These are phyloP conservation scores for Cossypha polioptera DNA, from an alignment of 2,797 vertebrate genomes.

Conservation along the genomic window DNA sequence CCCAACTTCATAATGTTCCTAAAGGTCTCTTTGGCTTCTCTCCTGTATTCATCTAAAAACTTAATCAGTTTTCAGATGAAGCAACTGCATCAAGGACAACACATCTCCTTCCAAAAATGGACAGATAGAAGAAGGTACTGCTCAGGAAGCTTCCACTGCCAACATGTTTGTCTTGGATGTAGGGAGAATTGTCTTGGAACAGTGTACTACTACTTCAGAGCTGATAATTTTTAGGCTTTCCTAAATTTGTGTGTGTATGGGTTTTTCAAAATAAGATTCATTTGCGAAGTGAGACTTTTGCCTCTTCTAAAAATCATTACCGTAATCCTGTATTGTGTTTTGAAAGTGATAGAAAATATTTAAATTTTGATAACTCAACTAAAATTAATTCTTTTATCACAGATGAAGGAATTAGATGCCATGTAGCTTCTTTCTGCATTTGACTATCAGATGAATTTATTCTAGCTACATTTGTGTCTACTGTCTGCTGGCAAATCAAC, in stretches of 20 bases:
- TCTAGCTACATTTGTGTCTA: neutral
- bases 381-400: neutral
- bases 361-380: neutral
- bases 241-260: neutral
- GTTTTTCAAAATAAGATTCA: neutral
- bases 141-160: neutral
- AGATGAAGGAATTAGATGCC: neutral
- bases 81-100: neutral
- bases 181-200: neutral
- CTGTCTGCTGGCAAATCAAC: neutral
- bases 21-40: neutral
- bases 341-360: neutral
- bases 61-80: neutral
- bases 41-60: neutral
- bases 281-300: neutral
- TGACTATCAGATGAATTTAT: neutral
- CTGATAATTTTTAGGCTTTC: neutral
- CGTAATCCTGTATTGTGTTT: fast-evolving
- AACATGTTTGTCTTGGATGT: neutral
- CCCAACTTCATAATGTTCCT: neutral
- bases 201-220: neutral
- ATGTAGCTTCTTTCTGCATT: neutral
- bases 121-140: neutral
- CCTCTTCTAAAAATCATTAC: neutral
- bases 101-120: neutral